A percentile compares a stretch with the other conserved stretches of the same genome.
Evolutionary conservation across 2,113 vertebrate genomes (phyloP).

Genomic region (Aptenodytes forsteri): DNA sequence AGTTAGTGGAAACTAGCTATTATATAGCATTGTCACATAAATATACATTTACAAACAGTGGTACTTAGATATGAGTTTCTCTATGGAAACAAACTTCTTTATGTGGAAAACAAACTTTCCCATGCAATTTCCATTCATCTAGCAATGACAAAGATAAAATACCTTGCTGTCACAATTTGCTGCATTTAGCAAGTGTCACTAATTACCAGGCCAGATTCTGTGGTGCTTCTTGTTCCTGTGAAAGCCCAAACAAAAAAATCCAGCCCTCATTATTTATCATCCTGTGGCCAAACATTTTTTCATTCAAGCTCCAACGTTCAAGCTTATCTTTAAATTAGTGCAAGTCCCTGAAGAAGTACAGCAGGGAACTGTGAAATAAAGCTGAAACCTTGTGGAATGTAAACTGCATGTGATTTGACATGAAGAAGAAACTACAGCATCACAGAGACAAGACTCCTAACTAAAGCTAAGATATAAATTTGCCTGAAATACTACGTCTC

Average conservation of each 20-base stretch:
- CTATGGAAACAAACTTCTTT: neutral
- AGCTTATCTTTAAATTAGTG: neutral
- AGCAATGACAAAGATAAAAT: neutral
- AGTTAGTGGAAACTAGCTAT: neutral
- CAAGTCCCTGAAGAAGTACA: neutral
- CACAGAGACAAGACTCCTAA: neutral
- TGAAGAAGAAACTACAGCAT: neutral
- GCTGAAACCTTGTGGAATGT: slow-evolving; percentile 13
- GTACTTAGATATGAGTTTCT: neutral
- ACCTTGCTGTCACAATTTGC: neutral
- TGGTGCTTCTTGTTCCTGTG: neutral
- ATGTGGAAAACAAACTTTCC: neutral
- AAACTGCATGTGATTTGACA: neutral
- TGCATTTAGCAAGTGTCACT: neutral
- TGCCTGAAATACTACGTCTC: neutral
- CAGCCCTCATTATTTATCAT: neutral
- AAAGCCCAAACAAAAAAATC: neutral
- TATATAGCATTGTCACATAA: neutral
- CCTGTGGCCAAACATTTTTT: neutral
- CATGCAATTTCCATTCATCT: neutral
- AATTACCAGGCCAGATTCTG: neutral
- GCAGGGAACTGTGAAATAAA: slow-evolving; percentile 8
- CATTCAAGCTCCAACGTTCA: neutral
- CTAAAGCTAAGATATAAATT: neutral
- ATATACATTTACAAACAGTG: slow-evolving; percentile 1